Base-by-base conservation (phyloP, 2,888 invertebrate species). In the Uloborus plumipes region DNA sequence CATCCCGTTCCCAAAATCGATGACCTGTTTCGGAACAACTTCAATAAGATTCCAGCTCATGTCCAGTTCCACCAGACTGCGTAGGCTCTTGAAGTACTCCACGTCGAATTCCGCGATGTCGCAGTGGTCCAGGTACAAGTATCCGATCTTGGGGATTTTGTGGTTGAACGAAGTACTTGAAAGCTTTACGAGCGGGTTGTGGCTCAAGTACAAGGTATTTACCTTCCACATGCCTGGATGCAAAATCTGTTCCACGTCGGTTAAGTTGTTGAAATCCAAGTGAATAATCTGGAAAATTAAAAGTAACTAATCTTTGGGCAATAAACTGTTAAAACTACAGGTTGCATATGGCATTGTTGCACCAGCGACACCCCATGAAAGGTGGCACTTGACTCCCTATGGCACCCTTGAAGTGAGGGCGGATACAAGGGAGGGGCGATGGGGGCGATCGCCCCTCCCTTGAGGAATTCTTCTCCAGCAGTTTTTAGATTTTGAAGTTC, bases 101-200 rank as follows among this genome's bases (percentile, higher is more conserved):
- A 22, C 77, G 20, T 77, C 16, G 39, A 83, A 83, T 0, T 61
- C 47, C 3, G 16, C 14, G 18, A 83, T 70, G 26, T 22, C 16
- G 53, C 77, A 77, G 77, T 83, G 72, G 59, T 83, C 83, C 47
- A 83, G 47, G 58, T 77, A 83, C 2, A 83, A 39, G 31, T 77
- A 77, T 3, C 72, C 49, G 15, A 39, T 31, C 0, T 22, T 50
- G 16, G 62, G 61, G 13, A 76, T 39, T 51, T 73, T 77, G 1
- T 50, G 61, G 39, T 77, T 77, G 77, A 83, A 83, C 14, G 67
- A 65, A 2, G 14, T 39, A 6, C 9, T 7, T 0, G 65, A 51
- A 31, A 83, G 58, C 0, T 22, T 20, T 9, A 7, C 14, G 16
- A 83, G 6, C 1, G 83, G 83, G 50, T 83, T 83, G 69, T 62